Base-by-base conservation (phyloP, 2,797 vertebrate genomes). In the Poeciliopsis infans region DNA sequence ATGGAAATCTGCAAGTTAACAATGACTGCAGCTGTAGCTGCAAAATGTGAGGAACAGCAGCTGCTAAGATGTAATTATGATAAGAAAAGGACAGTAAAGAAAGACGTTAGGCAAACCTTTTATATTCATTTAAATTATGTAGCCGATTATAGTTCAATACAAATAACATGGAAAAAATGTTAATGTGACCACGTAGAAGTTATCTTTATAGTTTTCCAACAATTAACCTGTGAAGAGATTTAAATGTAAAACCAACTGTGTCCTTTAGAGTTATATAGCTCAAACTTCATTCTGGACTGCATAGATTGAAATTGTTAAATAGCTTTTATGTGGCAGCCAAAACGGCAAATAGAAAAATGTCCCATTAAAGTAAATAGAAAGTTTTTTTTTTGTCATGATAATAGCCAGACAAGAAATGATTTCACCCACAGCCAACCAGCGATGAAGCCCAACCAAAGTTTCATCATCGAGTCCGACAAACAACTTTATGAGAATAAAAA, bases 21-120 rank as follows among this genome's bases (percentile, higher is more conserved):
- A 79, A 51, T 33, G 0, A 64, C 28, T 28, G 36, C 64, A 51
- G 75, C 28, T 33, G 47, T 45, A 45, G 75, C 72, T n/a, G 41
- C 68, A 70, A 45, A 45, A 70, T 7, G 41, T 13, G 7, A 7
- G 25, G 46, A 75, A 46, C 59, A 75, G 64, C 10, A 61, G 53
- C 64, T 59, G 74, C 68, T 41, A 41, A 28, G 41, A 81, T 77
- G 43, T 18, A 79, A 80, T 73, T 61, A 74, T 59, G 51, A 70
- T 33, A 71, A 72, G 36, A 75, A 31, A 28, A 53, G 64, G 64
- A 71, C 1, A 72, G 49, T 41, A 70, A 75, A 73, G 16, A 39
- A 80, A 49, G 33, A 33, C 7, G 57, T 33, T 16, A 64, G 13
- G 43, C n/a, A 25, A 53, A 61, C 0, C 10, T 13, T 39, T 69